Conservation (phyloP, 2,113 vertebrate genomes). For the Poicephalus gulielmi region DNA sequence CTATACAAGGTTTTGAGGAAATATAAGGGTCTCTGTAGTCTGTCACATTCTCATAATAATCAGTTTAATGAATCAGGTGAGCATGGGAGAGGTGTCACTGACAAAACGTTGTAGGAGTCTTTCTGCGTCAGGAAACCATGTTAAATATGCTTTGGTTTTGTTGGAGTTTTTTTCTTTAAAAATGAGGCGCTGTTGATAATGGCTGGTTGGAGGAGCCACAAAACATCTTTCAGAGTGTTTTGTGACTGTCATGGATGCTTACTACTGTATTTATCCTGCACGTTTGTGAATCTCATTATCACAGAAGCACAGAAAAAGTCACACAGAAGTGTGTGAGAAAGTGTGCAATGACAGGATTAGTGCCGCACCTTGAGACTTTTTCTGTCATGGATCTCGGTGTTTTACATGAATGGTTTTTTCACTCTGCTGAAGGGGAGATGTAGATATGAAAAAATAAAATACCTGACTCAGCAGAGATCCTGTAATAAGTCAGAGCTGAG, state of each 20-base stretch:
- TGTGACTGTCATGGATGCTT: neutral
- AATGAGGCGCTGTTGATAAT: neutral
- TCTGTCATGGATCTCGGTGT: rapidly evolving
- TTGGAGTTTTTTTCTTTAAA: neutral
- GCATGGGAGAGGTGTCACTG: neutral
- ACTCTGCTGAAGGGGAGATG: neutral
- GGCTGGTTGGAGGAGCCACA: neutral
- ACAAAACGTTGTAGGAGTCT: neutral
- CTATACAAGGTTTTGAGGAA: neutral
- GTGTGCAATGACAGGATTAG: neutral
- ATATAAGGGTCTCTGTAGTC: neutral
- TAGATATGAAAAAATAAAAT: neutral
- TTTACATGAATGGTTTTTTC: neutral
- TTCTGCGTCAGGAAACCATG: neutral
- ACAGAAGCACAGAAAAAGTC: neutral
- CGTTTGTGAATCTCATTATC: neutral
- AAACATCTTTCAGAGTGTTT: neutral
- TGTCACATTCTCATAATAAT: neutral
- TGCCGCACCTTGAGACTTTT: neutral
- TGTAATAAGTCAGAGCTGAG: neutral
- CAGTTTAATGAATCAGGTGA: neutral
- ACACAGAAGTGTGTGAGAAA: neutral
- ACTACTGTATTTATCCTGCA: neutral
- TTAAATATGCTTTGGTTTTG: neutral
- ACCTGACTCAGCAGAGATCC: rapidly evolving